phyloP scores from a whole-genome alignment of 37 sponge, comb jelly and placozoan species.

The Spongilla lacustris region DNA sequence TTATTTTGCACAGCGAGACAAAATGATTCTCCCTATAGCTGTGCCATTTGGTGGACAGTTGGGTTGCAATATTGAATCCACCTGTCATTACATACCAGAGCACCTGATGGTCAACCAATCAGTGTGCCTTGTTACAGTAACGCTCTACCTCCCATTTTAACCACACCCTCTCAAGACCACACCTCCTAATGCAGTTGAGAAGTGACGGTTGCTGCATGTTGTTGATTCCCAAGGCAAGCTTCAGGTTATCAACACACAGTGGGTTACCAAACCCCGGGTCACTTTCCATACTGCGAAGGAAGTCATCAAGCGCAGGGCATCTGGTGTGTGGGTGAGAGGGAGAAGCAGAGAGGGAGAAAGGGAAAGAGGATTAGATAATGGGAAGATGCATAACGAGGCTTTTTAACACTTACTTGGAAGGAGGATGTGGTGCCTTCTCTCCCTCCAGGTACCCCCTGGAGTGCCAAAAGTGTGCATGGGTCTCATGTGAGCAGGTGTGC shows the following conservation, averaged over 20 bases:
- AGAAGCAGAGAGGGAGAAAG: constrained; percentile 7
- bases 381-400: background rate
- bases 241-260: constrained; percentile 52
- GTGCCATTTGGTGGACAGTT: too few relatives aligned
- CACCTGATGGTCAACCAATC: too few relatives aligned
- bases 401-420: background rate
- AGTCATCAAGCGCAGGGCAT: constrained; percentile 25
- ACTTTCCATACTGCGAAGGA: constrained; percentile 14
- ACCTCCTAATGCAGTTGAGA: constrained; percentile 21
- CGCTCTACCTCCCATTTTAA: too few relatives aligned
- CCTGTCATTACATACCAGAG: too few relatives aligned
- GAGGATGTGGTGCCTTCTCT: background rate
- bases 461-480: too few relatives aligned
- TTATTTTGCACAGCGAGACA: too few relatives aligned
- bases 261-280: constrained; percentile 76
- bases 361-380: background rate
- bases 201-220: constrained; percentile 6
- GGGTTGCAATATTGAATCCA: too few relatives aligned
- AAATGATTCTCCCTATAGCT: too few relatives aligned
- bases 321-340: background rate
- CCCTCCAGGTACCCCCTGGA: constrained; percentile 26
- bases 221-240: constrained; percentile 43
- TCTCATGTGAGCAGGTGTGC: too few relatives aligned
- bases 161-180: too few relatives aligned
- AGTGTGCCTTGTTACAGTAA: too few relatives aligned